These are phyloP conservation scores for Phyllopteryx taeniolatus DNA, from an alignment of 2,113 vertebrate species.

Conservation along the genomic window DNA sequence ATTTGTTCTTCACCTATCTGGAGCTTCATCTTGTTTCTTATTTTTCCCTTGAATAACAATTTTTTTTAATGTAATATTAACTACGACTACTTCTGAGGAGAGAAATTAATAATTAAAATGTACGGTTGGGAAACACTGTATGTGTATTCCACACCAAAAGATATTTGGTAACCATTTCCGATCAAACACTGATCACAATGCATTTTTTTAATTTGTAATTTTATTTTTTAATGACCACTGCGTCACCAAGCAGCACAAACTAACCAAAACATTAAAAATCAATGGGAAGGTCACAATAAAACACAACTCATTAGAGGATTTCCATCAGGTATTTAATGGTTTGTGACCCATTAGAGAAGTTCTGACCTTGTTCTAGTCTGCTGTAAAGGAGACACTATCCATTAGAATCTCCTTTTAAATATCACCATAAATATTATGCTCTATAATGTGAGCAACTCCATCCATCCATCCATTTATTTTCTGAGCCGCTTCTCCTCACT, in stretches of 20 bases:
- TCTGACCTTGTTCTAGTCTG: neutral
- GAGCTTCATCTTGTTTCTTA: too few relatives aligned
- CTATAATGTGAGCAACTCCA: conserved; percentile 10
- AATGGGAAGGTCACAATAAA: neutral
- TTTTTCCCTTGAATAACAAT: too few relatives aligned
- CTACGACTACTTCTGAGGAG: too few relatives aligned
- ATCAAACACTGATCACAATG: neutral
- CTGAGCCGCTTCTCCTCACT: too few relatives aligned
- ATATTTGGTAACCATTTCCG: neutral
- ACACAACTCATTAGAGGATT: neutral
- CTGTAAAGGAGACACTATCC: conserved; percentile 3
- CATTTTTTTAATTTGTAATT: too few relatives aligned
- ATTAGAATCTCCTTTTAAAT: conserved; percentile 9
- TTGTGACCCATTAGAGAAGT: neutral
- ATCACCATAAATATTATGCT: conserved; percentile 15
- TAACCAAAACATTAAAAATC: neutral
- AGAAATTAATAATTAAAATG: too few relatives aligned
- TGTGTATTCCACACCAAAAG: neutral
- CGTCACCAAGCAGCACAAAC: neutral
- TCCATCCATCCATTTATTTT: too few relatives aligned
- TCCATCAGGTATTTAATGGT: neutral
- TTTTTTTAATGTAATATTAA: too few relatives aligned
- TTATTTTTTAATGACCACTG: too few relatives aligned
- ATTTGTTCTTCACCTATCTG: too few relatives aligned
- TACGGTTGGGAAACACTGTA: too few relatives aligned